Base-by-base conservation (phyloP, 2,113 vertebrate genomes). In the Alouatta palliata region DNA sequence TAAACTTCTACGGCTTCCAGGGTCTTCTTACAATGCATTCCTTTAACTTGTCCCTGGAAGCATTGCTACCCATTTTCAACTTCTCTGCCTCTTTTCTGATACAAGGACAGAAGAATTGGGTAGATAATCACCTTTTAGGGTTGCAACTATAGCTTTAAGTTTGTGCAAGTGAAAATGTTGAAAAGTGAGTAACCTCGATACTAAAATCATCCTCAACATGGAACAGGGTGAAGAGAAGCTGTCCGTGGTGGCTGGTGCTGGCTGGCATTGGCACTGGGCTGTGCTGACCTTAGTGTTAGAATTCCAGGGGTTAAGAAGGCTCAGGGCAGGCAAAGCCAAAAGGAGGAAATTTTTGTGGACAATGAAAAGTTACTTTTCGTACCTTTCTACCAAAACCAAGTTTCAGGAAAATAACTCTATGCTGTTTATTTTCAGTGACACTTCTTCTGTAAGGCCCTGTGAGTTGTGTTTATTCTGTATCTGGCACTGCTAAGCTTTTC, bases 11-110 rank as follows among this genome's bases (percentile, higher is more conserved):
- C 92, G 93, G 66, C 89, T 98, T 97, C 96, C 40, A 21, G 97
- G 84, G 70, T 97, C 89, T 76, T 96, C 79, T 98, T 97, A 95
- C 87, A 79, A 88, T 97, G 88, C 98, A 98, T 98, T 98, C 98
- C 97, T 98, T 91, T 93, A 94, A 68, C 77, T 32, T 6, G 64
- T 95, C 97, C 86, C 98, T 80, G 96, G 68, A 47, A 96, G 35
- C 81, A 25, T 2, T 23, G 91, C 92, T 93, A 75, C 70, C 43
- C 35, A 2, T 61, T 91, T 95, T 66, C 75, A 93, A 84, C 94
- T 73, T 85, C 49, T 82, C 90, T 90, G 73, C 90, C 54, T 66
- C 81, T 83, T 75, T 77, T 90, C 77, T 35, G 71, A 95, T 27
- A 64, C 70, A 77, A 94, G 82, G 90, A 85, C 54, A 45, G 96